These are phyloP conservation scores for Aphidius ervi DNA, from an alignment of 1,140 invertebrate species.

Conservation along the genomic window DNA sequence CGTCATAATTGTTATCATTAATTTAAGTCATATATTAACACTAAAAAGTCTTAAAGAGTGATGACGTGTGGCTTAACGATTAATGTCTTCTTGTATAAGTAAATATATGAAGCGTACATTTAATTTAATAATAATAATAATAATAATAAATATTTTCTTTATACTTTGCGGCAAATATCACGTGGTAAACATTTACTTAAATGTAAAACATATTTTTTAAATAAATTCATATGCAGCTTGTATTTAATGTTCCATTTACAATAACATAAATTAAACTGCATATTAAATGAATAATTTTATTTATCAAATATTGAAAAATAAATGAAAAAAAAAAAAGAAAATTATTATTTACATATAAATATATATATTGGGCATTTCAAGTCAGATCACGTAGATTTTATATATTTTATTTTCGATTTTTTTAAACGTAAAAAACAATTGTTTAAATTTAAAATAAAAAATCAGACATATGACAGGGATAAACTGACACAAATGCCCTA, in stretches of 20 bases:
- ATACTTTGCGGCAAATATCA: too few species aligned
- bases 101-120: constrained; percentile 14
- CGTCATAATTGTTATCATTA: constrained; percentile 7
- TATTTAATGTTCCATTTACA: too few species aligned
- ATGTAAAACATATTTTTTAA: too few species aligned
- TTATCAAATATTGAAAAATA: background rate
- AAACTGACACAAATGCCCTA: too few species aligned
- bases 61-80: constrained; percentile 16
- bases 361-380: too few species aligned
- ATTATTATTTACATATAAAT: constrained; percentile 2
- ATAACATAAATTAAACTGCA: too few species aligned
- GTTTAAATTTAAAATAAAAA: too few species aligned
- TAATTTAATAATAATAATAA: constrained; percentile 5
- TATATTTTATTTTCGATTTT: background rate
- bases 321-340: background rate
- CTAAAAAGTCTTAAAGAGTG: constrained; percentile 4
- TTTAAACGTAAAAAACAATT: too few species aligned
- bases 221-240: too few species aligned
- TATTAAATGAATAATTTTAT: background rate
- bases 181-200: too few species aligned
- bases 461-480: too few species aligned
- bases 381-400: background rate
- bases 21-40: background rate
- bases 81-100: constrained; percentile 15
- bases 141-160: too few species aligned